A percentile compares a stretch with the other conserved stretches of the same genome.
Evolutionary conservation across 2,113 vertebrate species (phyloP).

Genomic region (Grammomys dolichurus): DNA sequence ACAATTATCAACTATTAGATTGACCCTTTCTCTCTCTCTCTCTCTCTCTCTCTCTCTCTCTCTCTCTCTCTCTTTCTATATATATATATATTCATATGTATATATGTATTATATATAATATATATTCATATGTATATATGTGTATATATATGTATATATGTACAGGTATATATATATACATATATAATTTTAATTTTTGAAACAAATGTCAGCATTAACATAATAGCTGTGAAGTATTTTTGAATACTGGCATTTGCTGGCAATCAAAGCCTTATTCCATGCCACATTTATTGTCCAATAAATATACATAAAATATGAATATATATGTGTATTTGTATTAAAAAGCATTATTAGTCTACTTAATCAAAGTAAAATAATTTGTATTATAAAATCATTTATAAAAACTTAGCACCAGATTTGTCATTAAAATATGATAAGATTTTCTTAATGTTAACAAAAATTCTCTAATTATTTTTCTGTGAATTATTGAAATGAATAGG

Average conservation of each 20-base stretch:
- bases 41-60: background rate
- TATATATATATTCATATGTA: background rate
- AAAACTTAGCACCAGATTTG: background rate
- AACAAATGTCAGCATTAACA: background rate
- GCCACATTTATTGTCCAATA: background rate
- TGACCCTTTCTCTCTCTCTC: background rate
- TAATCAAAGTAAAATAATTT: background rate
- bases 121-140: background rate
- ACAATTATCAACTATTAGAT: background rate
- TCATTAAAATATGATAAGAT: background rate
- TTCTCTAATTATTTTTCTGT: background rate
- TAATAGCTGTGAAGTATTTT: background rate
- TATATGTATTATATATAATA: background rate
- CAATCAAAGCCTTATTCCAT: background rate
- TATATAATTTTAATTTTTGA: background rate
- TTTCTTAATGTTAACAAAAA: background rate
- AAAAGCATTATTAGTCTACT: background rate
- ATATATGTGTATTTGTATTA: background rate
- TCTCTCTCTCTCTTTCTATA: background rate
- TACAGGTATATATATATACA: background rate
- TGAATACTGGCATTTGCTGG: background rate
- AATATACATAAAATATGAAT: background rate
- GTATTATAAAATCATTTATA: too few relatives aligned
- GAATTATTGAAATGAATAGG: too few relatives aligned
- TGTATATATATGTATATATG: background rate